Conservation (phyloP, 2,797 vertebrate genomes). For the Notolabrus celidotus region DNA sequence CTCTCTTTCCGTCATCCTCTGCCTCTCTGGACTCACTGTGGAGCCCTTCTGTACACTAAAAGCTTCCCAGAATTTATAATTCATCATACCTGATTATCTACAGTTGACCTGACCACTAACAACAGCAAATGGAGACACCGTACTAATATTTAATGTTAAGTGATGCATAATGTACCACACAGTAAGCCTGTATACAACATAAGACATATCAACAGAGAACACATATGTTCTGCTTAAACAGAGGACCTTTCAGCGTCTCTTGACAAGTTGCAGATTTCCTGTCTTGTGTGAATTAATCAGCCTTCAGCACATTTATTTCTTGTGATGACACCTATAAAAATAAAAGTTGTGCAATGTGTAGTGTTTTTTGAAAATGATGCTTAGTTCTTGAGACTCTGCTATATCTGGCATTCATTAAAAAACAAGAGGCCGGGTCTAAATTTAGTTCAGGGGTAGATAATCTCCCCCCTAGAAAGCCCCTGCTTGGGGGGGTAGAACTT, state of each 20-base stretch:
- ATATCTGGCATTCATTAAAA: too few species aligned
- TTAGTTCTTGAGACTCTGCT: too few species aligned
- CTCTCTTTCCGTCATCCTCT: slow-evolving; percentile 45
- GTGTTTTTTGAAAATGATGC: too few species aligned
- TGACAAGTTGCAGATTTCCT: too few species aligned
- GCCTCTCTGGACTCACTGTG: slow-evolving; percentile 30
- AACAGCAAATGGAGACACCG: slow-evolving; percentile 23
- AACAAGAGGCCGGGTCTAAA: too few species aligned
- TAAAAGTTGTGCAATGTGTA: too few species aligned
- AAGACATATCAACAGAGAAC: not conserved
- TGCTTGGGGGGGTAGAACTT: too few species aligned
- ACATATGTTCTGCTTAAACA: not conserved
- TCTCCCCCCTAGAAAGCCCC: too few species aligned
- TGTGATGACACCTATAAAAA: too few species aligned
- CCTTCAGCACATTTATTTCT: too few species aligned
- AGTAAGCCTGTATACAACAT: not conserved
- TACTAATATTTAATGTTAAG: slow-evolving; percentile 51
- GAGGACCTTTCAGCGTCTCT: not conserved
- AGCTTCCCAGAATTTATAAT: slow-evolving; percentile 44
- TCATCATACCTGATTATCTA: slow-evolving; percentile 45
- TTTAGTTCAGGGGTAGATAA: too few species aligned
- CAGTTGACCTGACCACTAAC: slow-evolving; percentile 24
- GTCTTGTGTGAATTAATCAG: too few species aligned
- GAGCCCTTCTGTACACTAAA: slow-evolving; percentile 32
- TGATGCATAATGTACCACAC: slow-evolving; percentile 38